Conservation (phyloP, 2,888 invertebrate genomes). For the Corbicula japonica region DNA sequence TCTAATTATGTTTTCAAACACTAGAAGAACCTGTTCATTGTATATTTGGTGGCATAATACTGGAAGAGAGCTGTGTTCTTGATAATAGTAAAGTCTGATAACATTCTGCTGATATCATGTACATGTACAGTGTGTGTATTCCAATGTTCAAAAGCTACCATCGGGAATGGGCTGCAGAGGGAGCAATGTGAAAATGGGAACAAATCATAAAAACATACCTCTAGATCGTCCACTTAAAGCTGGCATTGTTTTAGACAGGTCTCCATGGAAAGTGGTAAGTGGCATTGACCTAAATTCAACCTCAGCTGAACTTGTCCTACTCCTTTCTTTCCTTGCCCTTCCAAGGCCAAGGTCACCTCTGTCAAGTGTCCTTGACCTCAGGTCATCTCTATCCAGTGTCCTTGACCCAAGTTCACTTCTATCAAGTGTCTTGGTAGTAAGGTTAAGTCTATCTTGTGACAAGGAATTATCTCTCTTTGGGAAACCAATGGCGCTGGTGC, state of each 20-base stretch:
- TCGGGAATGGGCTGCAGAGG: no score
- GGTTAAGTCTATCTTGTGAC: slow-evolving; percentile 37
- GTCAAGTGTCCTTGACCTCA: slow-evolving; percentile 17
- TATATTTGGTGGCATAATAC: no score
- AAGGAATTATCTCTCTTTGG: slow-evolving; percentile 25
- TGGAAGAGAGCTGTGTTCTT: no score
- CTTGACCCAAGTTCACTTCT: slow-evolving; percentile 27
- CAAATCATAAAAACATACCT: slow-evolving; percentile 47
- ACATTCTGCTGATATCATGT: no score
- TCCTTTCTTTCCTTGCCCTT: slow-evolving; percentile 38
- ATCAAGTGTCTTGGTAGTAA: slow-evolving; percentile 29
- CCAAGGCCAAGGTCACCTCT: slow-evolving; percentile 35
- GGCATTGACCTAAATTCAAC: slow-evolving; percentile 46
- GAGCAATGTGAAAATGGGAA: no score
- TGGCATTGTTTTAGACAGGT: slow-evolving; percentile 59
- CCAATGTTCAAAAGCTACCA: no score
- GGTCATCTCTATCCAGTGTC: no score
- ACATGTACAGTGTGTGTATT: no score
- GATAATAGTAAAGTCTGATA: no score
- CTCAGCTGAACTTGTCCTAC: slow-evolving; percentile 62
- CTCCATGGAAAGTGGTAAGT: slow-evolving; percentile 35
- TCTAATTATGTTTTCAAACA: no score
- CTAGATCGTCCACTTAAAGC: slow-evolving; percentile 57
- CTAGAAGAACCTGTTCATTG: no score
- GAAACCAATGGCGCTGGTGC: slow-evolving; percentile 41